Evolutionary conservation across 2,888 invertebrate genomes (phyloP), one percentile per base, ranked within the genome.

Genomic region (Augiades crinisus): DNA sequence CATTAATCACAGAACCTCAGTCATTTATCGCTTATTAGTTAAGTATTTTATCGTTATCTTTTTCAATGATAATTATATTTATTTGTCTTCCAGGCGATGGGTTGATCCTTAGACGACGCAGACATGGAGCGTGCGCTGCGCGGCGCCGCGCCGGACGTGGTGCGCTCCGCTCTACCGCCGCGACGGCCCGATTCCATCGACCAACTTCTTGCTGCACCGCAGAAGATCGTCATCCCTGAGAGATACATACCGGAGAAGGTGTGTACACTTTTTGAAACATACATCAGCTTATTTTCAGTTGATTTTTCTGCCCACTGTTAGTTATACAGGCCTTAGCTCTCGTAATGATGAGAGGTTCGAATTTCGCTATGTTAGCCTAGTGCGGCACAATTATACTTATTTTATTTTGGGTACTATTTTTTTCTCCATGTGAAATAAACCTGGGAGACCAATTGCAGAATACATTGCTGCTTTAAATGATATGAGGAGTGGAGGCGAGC

Each of bases 161-260:
- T 97, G 2, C 92, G 96, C 33, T 96, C 96, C 0, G 96, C 97
- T 0, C 75, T 96, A 56, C 91, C 91, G 0, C 83, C 81, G 4
- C 72, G 72, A 7, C 92, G 93, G 67, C 95, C 94, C 49, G 94
- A 95, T 69, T 96, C 97, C 38, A 97, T 98, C 60, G 98, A 98
- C 76, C 94, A 93, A 74, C 89, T 98, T 67, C 86, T 98, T 22
- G 95, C 95, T 40, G 95, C 96, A 10, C 98, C 98, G 8, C 95
- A 95, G 78, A 97, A 97, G 88, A 97, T 98, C 63, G 90, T 94
- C 56, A 98, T 98, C 66, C 98, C 98, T 0, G 97, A 98, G 83
- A 91, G 98, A 61, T 98, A 98, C 70, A 94, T 97, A 64, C 97
- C 97, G 14, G 97, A 98, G 78, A 95, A 95, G 90, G 93, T 95